Percentiles rank a stretch among this genome's conserved stretches.
phyloP scores from a whole-genome alignment of 1,140 invertebrate species.

The Uloborus diversus region DNA sequence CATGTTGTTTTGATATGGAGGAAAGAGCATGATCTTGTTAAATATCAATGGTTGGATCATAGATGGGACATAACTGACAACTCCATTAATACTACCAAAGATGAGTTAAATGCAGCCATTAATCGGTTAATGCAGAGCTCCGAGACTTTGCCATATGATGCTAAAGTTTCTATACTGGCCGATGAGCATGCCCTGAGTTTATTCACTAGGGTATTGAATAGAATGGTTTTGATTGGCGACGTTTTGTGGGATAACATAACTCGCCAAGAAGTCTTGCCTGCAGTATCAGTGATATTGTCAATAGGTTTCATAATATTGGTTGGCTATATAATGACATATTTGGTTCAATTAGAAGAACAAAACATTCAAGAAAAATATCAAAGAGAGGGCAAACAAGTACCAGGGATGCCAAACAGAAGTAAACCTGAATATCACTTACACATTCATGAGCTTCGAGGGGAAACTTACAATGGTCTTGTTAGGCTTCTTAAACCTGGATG shows the following conservation, averaged over 20 bases:
- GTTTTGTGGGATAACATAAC: constrained; percentile 76
- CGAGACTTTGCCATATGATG: constrained; percentile 69
- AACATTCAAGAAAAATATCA: constrained; percentile 72
- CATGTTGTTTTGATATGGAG: constrained; percentile 88
- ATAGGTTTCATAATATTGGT: constrained; percentile 80
- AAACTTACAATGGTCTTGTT: constrained; percentile 95
- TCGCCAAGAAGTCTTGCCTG: constrained; percentile 83
- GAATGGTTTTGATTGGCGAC: constrained; percentile 76
- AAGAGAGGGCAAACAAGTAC: constrained; percentile 57
- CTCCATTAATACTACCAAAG: constrained; percentile 75
- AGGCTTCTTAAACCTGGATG: constrained; percentile 93
- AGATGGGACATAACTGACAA: constrained; percentile 70
- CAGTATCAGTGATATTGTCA: constrained; percentile 82
- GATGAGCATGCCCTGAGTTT: constrained; percentile 80
- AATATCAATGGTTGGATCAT: constrained; percentile 87
- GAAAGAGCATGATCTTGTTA: constrained; percentile 81
- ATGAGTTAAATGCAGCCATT: constrained; percentile 77
- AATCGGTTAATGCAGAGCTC: constrained; percentile 76
- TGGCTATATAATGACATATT: constrained; percentile 88
- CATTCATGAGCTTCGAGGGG: constrained; percentile 90
- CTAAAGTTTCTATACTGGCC: constrained; percentile 60
- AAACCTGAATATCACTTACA: constrained; percentile 68
- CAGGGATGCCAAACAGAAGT: constrained; percentile 49
- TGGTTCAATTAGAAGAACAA: constrained; percentile 83
- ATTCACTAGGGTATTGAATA: constrained; percentile 75